Percentiles rank a stretch among this genome's conserved stretches.
phyloP scores from a whole-genome alignment of 2,797 vertebrate species.

The Orientallactaga sibirica region DNA sequence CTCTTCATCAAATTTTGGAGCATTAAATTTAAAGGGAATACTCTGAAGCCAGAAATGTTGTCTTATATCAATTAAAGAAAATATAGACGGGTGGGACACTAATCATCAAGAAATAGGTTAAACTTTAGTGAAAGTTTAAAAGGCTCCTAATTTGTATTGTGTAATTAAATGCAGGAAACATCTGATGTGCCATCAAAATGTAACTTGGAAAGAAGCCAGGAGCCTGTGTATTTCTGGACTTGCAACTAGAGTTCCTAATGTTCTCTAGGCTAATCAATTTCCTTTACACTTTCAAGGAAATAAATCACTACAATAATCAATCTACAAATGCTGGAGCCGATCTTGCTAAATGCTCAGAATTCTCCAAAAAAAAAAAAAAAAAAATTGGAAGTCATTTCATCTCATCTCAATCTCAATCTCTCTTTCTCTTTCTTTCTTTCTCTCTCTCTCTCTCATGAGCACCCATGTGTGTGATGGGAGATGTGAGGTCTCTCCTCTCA shows the following conservation, averaged over 20 bases:
- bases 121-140: conserved; percentile 46
- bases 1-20: neutral
- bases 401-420: no score
- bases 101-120: conserved; percentile 32
- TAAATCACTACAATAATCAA: conserved; percentile 61
- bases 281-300: conserved; percentile 49
- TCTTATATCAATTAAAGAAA: conserved; percentile 33
- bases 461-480: neutral
- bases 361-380: neutral
- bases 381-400: neutral
- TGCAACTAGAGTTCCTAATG: neutral
- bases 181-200: conserved; percentile 57
- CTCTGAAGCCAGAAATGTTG: neutral
- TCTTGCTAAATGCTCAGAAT: conserved; percentile 2
- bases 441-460: neutral
- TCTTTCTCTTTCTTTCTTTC: neutral
- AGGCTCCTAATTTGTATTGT: conserved; percentile 47
- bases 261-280: conserved; percentile 61
- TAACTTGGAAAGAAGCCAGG: conserved; percentile 59
- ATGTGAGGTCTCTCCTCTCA: neutral
- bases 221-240: conserved; percentile 24
- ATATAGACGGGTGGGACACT: neutral
- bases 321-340: neutral
- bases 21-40: conserved; percentile 7
- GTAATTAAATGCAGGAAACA: conserved; percentile 43